phyloP scores from a whole-genome alignment of 2,888 invertebrate species.

The Chironomus riparius region DNA sequence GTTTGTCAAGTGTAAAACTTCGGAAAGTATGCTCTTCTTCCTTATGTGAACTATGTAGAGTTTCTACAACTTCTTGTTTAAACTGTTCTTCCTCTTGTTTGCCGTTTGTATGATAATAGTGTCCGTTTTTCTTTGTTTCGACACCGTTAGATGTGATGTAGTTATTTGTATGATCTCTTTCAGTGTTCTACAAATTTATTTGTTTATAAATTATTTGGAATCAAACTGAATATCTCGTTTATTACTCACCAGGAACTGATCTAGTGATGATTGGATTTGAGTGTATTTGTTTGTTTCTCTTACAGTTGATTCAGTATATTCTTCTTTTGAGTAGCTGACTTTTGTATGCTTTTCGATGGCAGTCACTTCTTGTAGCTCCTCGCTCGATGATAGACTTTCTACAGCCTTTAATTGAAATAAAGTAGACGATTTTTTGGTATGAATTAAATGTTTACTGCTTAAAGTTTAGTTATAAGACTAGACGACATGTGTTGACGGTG shows the following conservation, averaged over 20 bases:
- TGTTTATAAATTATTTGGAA: background rate
- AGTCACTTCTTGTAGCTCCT: background rate
- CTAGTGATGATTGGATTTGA: background rate
- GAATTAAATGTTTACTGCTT: background rate
- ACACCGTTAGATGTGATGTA: background rate
- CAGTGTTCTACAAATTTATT: background rate
- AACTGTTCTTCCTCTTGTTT: background rate
- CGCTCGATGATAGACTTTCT: background rate
- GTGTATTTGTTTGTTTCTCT: background rate
- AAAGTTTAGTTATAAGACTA: background rate
- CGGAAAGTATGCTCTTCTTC: background rate
- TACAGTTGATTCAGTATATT: conserved; percentile 3
- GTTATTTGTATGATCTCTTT: background rate
- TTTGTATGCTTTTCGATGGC: conserved; percentile 1
- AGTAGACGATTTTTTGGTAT: background rate
- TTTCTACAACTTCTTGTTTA: background rate
- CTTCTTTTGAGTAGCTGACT: background rate
- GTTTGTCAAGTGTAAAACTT: conserved; percentile 3
- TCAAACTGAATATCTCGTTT: background rate
- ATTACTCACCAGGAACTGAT: conserved; percentile 18
- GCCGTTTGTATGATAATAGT: background rate
- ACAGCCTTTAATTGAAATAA: background rate
- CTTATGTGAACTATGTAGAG: background rate
- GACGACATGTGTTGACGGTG: background rate
- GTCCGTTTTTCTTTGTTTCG: background rate